Conservation (phyloP, 2,113 vertebrate genomes). For the Donacobius atricapilla region DNA sequence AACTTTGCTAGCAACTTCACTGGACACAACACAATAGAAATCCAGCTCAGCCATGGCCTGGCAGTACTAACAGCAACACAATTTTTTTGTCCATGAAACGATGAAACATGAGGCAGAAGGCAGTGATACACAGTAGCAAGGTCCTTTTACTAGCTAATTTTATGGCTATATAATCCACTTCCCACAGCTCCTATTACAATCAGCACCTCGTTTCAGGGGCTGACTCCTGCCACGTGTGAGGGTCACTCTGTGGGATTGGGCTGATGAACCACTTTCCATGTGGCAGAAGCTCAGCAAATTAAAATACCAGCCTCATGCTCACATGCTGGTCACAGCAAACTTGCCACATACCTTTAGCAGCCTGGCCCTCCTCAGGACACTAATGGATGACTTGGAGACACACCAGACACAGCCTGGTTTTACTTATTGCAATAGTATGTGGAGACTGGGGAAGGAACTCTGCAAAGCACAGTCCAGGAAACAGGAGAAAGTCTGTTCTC, state of each 20-base stretch:
- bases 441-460: background rate
- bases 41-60: background rate
- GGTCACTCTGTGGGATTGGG: background rate
- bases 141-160: background rate
- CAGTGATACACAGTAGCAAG: background rate
- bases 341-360: no score
- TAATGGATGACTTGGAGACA: background rate
- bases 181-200: background rate
- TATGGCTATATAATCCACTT: background rate
- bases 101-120: background rate
- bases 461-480: background rate
- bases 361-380: background rate
- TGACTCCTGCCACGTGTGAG: background rate
- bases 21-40: background rate
- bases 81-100: background rate
- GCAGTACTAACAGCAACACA: background rate
- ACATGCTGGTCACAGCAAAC: no score
- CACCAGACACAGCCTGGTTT: background rate
- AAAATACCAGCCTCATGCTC: background rate
- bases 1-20: background rate
- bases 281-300: background rate
- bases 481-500: background rate
- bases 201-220: background rate
- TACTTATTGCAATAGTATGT: fast-evolving
- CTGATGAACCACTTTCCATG: background rate